Evolutionary conservation across 2,797 vertebrate species (phyloP), one percentile per base, ranked within the genome.

Genomic region (Poeciliopsis infans): DNA sequence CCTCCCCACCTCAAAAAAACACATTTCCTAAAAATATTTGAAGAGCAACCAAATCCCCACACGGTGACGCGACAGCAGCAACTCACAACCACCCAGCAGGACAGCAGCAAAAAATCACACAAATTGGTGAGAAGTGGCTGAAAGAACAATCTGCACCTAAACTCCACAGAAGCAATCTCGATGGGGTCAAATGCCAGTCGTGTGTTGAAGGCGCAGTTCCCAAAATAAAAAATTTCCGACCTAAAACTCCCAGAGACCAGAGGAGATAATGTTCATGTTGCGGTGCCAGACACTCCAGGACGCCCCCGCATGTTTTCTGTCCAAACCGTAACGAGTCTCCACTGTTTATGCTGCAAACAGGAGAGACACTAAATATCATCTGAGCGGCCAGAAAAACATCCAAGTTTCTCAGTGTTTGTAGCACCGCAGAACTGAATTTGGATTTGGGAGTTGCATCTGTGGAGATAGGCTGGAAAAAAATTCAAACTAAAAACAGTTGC

Each of bases 81-180:
- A 8, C 47, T 23, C 46, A 6, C 47, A 7, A 3, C n/a, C 45
- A 72, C 15, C n/a, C n/a, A 72, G 46, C 47, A 51, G 70, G 18
- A 72, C 45, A 47, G 28, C 46, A 49, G 28, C 11, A 0, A 31
- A 69, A 72, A 25, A 51, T 33, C 71, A 49, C 71, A 72, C 5
- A 51, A 72, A 72, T 49, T 33, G 46, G 71, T 51, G 46, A 72
- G 71, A 72, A 72, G 41, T 69, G 41, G 23, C 68, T n/a, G 41
- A n/a, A 69, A 43, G 68, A 69, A 69, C 23, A 43, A 45, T n/a
- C 1, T 5, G 47, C 46, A 33, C 41, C 47, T 36, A 72, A 51
- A 51, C 28, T 18, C 18, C 47, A 33, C 18, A 72, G 46, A 36
- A 12, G 25, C 16, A 23, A 31, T 31, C 20, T 72, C 18, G 45